Conservation (phyloP, 2,113 vertebrate genomes). For the Ageneiosus marmoratus region DNA sequence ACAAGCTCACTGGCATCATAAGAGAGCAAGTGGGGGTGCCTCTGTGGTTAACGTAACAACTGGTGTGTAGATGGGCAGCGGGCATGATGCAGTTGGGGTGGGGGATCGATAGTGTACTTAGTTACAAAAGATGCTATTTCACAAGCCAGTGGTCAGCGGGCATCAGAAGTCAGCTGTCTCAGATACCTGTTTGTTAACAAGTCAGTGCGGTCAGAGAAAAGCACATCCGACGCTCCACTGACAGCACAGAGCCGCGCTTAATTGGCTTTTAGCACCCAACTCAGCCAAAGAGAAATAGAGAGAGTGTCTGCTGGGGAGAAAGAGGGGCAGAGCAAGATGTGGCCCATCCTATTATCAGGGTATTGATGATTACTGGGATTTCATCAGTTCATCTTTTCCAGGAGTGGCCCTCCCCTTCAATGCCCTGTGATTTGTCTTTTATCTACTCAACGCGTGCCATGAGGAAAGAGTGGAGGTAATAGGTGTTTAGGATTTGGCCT, state of each 20-base stretch:
- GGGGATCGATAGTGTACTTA: slow-evolving; percentile 91
- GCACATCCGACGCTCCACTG: slow-evolving; percentile 77
- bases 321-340: slow-evolving; percentile 63
- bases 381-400: slow-evolving; percentile 53
- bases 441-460: slow-evolving; percentile 35
- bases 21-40: slow-evolving; percentile 27
- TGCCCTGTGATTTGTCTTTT: slow-evolving; percentile 46
- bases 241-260: slow-evolving; percentile 76
- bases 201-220: slow-evolving; percentile 80
- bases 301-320: slow-evolving; percentile 52
- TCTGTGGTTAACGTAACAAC: slow-evolving; percentile 45
- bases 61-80: slow-evolving; percentile 64
- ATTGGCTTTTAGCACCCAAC: slow-evolving; percentile 75
- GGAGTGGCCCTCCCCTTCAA: slow-evolving; percentile 45
- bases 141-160: slow-evolving; percentile 89
- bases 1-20: slow-evolving; percentile 13
- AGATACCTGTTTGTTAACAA: slow-evolving; percentile 88
- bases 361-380: slow-evolving; percentile 64
- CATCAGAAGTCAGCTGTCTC: slow-evolving; percentile 69
- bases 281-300: slow-evolving; percentile 66
- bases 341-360: slow-evolving; percentile 69
- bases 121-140: slow-evolving; percentile 95
- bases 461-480: slow-evolving; percentile 40
- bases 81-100: slow-evolving; percentile 63
- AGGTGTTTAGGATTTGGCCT: slow-evolving; percentile 48